Base-by-base conservation (phyloP, 1,140 invertebrate genomes). In the Nephotettix cincticeps region DNA sequence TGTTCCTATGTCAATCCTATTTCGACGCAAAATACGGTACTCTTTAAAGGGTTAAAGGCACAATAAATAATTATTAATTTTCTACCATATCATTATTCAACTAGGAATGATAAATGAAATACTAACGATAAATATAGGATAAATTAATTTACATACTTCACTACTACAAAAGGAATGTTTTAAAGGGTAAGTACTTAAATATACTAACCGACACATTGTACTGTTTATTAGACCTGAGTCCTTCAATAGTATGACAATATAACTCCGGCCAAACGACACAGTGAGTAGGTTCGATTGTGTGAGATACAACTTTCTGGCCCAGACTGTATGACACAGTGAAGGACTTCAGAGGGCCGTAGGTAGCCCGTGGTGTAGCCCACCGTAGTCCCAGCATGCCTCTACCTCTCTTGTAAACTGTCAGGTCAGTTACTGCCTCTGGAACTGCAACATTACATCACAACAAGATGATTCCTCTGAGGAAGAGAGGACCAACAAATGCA, bases 361-460 rank as follows among this genome's bases (percentile, higher is more conserved):
- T 6, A 21, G 13, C 19, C 30, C n/a, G 29, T n/a, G 61, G 61
- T 32, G 1, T 3, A 6, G 9, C 32, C 61, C 61, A 65, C 4
- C 61, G 25, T 23, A 65, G 29, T 4, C 61, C 61, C 17, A 65
- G 32, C 30, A 65, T 32, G 17, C 19, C 28, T n/a, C 61, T 28
- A 1, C 61, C 61, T 65, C 61, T 28, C 61, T 65, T 65, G 29
- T 65, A 65, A n/a, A 65, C 29, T 6, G 61, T 65, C 28, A 65
- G 30, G 23, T 32, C 32, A 1, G 17, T 19, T 4, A 65, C 61
- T 11, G 28, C 17, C 1, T 65, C 28, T 30, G 61, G 61, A 6
- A 65, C 61, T 65, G 29, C 17, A 29, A 65, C 9, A 63, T 63
- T n/a, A n/a, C n/a, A n/a, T n/a, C n/a, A n/a, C n/a, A n/a, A n/a